phyloP scores from a whole-genome alignment of 2,888 invertebrate species.

The Salpingus planirostris region DNA sequence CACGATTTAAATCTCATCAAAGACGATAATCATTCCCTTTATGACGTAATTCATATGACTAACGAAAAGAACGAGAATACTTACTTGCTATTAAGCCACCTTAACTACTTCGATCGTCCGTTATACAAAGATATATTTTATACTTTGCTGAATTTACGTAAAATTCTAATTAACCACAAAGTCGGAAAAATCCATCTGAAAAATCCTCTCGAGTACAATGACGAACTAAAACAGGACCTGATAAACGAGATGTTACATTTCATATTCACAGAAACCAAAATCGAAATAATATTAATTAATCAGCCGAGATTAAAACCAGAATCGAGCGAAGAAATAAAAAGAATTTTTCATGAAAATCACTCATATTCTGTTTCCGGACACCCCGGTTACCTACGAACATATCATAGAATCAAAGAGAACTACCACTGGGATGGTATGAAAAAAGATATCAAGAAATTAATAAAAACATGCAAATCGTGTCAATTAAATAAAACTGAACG shows the following conservation, averaged over 20 bases:
- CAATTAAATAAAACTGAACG: conserved; percentile 1
- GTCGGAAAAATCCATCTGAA: background rate
- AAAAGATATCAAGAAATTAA: conserved; percentile 5
- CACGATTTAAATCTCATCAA: background rate
- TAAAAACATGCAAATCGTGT: conserved; percentile 2
- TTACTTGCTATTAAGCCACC: background rate
- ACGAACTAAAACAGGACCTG: conserved; percentile 7
- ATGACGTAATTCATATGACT: background rate
- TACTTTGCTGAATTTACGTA: background rate
- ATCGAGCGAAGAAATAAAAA: conserved; percentile 1
- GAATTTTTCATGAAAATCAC: background rate
- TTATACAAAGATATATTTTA: background rate
- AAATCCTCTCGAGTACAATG: conserved; percentile 1
- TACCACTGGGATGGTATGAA: conserved; percentile 6
- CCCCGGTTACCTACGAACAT: background rate
- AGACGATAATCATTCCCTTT: background rate
- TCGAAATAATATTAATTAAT: conserved; percentile 4
- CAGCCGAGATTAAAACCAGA: conserved; percentile 3
- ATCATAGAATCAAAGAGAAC: conserved; percentile 5
- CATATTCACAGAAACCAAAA: conserved; percentile 3
- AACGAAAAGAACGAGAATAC: no score
- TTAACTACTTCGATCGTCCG: background rate
- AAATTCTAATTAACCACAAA: background rate
- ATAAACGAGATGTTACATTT: conserved; percentile 7
- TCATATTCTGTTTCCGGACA: background rate